Evolutionary conservation across 2,113 vertebrate genomes (phyloP).

Genomic region (Lepidothrix coronata): DNA sequence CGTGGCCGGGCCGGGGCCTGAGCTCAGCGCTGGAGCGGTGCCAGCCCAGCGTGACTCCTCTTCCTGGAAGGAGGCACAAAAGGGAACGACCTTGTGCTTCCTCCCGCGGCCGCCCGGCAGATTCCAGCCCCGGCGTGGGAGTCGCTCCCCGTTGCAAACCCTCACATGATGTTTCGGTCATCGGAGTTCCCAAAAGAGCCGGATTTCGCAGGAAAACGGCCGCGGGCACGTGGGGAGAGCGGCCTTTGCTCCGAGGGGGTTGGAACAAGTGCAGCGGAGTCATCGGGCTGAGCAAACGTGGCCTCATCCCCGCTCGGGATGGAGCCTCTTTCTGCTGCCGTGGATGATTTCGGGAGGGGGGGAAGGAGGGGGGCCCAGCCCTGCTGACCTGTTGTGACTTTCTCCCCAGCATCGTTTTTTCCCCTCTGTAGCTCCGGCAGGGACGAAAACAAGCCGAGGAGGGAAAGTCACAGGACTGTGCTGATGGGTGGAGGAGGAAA

Average conservation of each 20-base stretch:
- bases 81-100: neutral
- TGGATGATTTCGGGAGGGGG: neutral
- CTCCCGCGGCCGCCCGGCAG: neutral
- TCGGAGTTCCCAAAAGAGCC: neutral
- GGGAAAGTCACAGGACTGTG: slow-evolving; percentile 38
- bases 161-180: slow-evolving; percentile 67
- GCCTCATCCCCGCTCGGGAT: neutral
- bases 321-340: neutral
- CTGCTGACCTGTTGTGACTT: neutral
- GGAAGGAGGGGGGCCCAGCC: neutral
- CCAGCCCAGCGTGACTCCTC: slow-evolving; percentile 10
- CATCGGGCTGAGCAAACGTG: neutral
- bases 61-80: slow-evolving; percentile 23
- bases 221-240: neutral
- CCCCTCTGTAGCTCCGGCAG: neutral
- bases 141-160: neutral
- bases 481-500: neutral
- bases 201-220: neutral
- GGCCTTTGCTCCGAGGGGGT: neutral
- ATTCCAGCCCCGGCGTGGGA: neutral
- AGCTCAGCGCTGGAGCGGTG: neutral
- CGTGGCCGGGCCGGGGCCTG: neutral
- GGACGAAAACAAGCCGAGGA: neutral
- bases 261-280: neutral
- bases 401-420: neutral